These are phyloP conservation scores for Tokudaia muenninki DNA, from an alignment of 2,797 vertebrate species.

Conservation along the genomic window DNA sequence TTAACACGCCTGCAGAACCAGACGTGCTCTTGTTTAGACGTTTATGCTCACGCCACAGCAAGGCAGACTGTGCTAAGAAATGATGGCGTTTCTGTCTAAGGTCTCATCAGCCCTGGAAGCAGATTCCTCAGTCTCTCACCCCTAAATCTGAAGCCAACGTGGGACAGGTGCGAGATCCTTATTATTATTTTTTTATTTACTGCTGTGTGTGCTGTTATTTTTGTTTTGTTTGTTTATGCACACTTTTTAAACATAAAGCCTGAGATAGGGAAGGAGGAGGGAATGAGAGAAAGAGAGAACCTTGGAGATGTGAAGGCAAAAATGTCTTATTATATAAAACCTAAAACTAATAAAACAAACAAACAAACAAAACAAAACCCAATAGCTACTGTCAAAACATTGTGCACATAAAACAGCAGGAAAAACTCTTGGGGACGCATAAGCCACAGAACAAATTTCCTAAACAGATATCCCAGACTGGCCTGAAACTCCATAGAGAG, in stretches of 20 bases:
- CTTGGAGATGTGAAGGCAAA: background rate
- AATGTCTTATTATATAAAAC: background rate
- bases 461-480: background rate
- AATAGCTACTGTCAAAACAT: background rate
- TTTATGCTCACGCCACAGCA: background rate
- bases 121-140: background rate
- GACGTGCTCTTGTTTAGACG: background rate
- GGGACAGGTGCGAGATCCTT: background rate
- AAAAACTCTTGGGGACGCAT: background rate
- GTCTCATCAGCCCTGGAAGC: background rate
- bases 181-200: background rate
- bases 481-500: background rate
- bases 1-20: rapidly evolving
- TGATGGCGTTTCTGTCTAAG: background rate
- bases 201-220: background rate
- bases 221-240: background rate
- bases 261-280: background rate
- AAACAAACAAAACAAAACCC: background rate
- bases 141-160: background rate
- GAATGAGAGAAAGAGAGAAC: background rate
- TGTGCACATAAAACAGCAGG: background rate
- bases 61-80: background rate
- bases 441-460: background rate
- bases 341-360: background rate
- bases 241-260: background rate